phyloP scores from a whole-genome alignment of 1,140 invertebrate genomes.

The Aplysia californica region DNA sequence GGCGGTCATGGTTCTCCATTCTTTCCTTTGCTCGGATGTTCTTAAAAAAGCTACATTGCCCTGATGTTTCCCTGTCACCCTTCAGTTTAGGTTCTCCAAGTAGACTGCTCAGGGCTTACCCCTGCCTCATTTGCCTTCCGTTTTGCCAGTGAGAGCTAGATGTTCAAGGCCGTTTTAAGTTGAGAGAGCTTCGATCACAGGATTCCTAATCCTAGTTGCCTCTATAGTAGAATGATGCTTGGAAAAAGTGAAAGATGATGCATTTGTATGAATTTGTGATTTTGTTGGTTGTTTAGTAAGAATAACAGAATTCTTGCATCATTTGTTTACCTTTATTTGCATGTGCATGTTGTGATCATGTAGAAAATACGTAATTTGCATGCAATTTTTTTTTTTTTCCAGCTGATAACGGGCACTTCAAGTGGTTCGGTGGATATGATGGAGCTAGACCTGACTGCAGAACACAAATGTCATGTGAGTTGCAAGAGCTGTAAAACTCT shows the following conservation, averaged over 20 bases:
- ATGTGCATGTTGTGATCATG: background rate
- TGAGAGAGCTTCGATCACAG: too few species aligned
- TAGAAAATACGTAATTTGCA: background rate
- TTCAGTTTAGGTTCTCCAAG: too few species aligned
- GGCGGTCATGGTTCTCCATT: background rate
- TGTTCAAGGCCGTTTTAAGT: too few species aligned
- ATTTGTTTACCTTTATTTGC: too few species aligned
- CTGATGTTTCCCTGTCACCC: too few species aligned
- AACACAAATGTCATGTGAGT: conserved; percentile 13
- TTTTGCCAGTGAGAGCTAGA: too few species aligned
- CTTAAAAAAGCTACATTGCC: too few species aligned
- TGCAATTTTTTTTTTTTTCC: background rate
- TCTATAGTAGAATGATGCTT: too few species aligned
- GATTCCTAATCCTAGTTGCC: too few species aligned
- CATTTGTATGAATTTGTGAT: background rate
- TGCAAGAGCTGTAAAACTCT: too few species aligned
- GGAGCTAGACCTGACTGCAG: background rate
- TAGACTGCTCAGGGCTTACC: too few species aligned
- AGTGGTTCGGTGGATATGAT: background rate
- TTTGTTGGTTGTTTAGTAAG: background rate
- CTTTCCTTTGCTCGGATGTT: background rate
- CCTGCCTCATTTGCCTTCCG: too few species aligned
- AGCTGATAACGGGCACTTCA: conserved; percentile 8
- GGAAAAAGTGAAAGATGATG: background rate
- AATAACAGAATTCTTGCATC: background rate